Evolutionary conservation across 2,888 invertebrate species (phyloP), one percentile per base, ranked within the genome.

Genomic region (Ellobium chinense): DNA sequence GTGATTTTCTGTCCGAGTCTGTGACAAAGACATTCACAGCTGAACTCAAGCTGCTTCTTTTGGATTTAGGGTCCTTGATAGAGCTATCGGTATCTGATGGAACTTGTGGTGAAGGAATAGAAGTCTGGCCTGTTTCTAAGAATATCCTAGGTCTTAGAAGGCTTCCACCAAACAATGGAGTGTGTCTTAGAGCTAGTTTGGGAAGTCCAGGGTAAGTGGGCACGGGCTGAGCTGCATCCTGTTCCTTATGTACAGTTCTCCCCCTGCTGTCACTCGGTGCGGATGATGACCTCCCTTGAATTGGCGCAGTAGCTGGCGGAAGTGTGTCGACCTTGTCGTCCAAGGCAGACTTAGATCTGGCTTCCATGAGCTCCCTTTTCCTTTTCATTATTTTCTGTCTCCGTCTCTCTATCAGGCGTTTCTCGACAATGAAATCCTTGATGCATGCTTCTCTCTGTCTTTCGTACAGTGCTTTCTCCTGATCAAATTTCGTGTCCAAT

Each of bases 371-470:
- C 24, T 81, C 77, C 39, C 60, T 69, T 29, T 66, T 54, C 31
- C 62, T 36, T 9, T 58, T 21, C 27, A 37, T 18, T 9, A 69
- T 56, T 27, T 78, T 56, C 36, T 58, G 58, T 7, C 39, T 34
- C 36, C 36, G 34, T n/a, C 60, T 21, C 34, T 62, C 34, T 3
- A 46, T 39, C 7, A 88, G 78, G 29, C 89, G 66, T 62, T 83
- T 84, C 24, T 88, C 88, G 2, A 88, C 85, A 24, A 85, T 74
- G 46, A 83, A 84, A 69, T 87, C 85, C 63, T 87, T 84, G 46
- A 89, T 31, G 54, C 80, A 82, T 9, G 87, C 85, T 9, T 83
- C 79, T 60, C 84, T 82, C 79, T 89, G 88, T 34, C 84, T 85
- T n/a, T 88, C 87, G 54, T 84, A 86, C 18, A 86, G 82, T 7